Conservation (phyloP, 2,113 vertebrate genomes). For the Pelodiscus sinensis region DNA sequence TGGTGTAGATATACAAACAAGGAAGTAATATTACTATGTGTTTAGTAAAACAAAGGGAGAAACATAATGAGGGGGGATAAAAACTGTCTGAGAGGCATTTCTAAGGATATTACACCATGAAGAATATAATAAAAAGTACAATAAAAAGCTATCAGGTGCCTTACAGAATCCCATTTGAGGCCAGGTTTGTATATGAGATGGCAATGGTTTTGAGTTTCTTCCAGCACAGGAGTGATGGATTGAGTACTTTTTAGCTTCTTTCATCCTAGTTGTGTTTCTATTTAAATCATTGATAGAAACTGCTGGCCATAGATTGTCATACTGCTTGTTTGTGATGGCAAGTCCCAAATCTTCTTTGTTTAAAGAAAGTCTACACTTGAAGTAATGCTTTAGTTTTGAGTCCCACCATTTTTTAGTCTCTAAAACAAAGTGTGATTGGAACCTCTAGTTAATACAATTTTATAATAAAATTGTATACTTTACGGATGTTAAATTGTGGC, state of each 20-base stretch:
- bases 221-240: neutral
- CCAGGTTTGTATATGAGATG: fast-evolving
- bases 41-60: neutral
- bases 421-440: fast-evolving
- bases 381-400: neutral
- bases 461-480: neutral
- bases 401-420: neutral
- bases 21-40: neutral
- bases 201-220: neutral
- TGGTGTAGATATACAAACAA: neutral
- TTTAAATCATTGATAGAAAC: fast-evolving
- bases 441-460: neutral
- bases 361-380: neutral
- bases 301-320: fast-evolving
- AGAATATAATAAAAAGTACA: neutral
- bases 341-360: neutral
- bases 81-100: neutral
- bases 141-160: neutral
- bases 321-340: neutral
- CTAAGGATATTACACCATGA: neutral
- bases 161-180: neutral
- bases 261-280: neutral
- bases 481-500: too few relatives aligned
- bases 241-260: neutral
- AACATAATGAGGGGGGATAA: neutral